Evolutionary conservation across 92 coral and sea anemone species (phyloP).

Genomic region (Chrysogorgia sp.): DNA sequence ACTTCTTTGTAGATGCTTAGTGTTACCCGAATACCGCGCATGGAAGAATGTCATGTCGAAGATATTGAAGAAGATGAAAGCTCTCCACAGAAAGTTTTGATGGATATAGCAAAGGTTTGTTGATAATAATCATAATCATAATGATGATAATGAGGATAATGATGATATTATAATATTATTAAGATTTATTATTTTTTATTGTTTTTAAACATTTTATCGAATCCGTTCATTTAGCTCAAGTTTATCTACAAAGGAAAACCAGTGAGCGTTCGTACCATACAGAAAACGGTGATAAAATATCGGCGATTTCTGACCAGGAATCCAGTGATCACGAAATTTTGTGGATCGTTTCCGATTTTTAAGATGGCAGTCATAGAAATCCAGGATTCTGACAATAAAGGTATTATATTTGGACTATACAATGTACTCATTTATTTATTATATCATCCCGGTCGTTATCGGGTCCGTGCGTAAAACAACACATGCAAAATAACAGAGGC

Average conservation of each 20-base stretch:
- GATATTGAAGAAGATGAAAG: not conserved
- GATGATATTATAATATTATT: too few species aligned
- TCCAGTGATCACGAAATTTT: not conserved
- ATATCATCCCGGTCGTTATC: not conserved
- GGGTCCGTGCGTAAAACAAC: not conserved
- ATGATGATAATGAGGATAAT: too few species aligned
- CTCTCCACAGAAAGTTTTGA: not conserved
- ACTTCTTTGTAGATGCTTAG: not conserved
- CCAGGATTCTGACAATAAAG: not conserved
- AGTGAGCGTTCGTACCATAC: not conserved
- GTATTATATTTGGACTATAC: not conserved
- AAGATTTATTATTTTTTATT: not conserved
- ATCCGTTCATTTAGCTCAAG: not conserved
- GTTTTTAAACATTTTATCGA: not conserved
- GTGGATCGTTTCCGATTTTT: not conserved
- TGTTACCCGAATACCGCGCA: slow-evolving; percentile 2
- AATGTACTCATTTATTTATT: not conserved
- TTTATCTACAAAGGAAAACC: not conserved
- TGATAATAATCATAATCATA: not conserved
- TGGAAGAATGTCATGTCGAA: not conserved
- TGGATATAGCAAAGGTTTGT: not conserved
- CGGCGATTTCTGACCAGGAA: not conserved
- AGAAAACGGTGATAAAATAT: not conserved
- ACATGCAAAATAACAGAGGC: too few species aligned
- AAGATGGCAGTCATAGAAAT: not conserved